Evolutionary conservation across 2,113 vertebrate species (phyloP).

Genomic region (Pyrgilauda ruficollis): DNA sequence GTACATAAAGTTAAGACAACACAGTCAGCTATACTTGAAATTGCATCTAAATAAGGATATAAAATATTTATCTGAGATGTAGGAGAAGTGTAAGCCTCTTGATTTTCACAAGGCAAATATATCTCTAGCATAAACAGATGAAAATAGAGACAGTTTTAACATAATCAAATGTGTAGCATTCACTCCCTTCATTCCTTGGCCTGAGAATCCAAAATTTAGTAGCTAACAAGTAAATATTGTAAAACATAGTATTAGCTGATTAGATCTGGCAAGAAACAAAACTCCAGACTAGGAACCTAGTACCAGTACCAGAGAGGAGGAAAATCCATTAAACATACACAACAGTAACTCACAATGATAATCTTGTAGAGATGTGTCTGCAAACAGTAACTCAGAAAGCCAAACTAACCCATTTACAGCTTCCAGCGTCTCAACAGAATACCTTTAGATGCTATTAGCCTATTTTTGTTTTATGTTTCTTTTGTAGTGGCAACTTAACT

Average conservation of each 20-base stretch:
- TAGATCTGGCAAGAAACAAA: not conserved
- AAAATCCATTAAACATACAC: conserved; percentile 26
- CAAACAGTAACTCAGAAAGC: conserved; percentile 51
- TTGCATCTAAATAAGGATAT: not conserved
- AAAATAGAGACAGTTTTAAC: conserved; percentile 30
- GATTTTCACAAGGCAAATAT: not conserved
- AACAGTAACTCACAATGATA: conserved; percentile 48
- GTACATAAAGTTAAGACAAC: not conserved
- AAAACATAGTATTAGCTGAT: conserved; percentile 23
- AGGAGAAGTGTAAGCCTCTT: not conserved
- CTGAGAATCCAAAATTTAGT: conserved; percentile 3
- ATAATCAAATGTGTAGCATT: conserved; percentile 1
- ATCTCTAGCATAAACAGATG: not conserved
- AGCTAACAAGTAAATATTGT: conserved; percentile 20
- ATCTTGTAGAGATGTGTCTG: conserved; percentile 46
- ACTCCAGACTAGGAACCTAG: conserved; percentile 20
- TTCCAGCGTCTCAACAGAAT: conserved; percentile 34
- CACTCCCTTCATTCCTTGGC: not conserved
- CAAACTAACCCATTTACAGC: conserved; percentile 54
- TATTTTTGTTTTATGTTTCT: conserved; percentile 30
- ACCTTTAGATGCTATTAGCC: conserved; percentile 41
- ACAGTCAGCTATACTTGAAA: not conserved
- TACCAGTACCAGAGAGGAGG: not conserved
- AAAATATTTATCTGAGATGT: not conserved
- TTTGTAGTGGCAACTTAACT: conserved; percentile 13